Conservation (phyloP, 2,113 vertebrate species). For the Zosterops japonicus region DNA sequence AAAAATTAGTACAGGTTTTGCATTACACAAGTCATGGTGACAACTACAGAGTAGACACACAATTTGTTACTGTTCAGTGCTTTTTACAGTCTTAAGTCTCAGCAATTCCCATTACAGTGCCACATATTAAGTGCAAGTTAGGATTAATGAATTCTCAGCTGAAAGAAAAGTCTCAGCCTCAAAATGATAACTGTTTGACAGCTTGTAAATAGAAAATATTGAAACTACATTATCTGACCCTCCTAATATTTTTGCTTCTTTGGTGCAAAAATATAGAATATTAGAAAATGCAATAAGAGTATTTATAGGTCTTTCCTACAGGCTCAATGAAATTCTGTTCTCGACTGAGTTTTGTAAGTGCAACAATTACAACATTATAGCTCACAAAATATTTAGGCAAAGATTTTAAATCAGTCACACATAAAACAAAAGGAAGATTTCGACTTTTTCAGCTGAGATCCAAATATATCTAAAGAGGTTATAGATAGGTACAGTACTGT, state of each 20-base stretch:
- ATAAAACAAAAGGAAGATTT: neutral
- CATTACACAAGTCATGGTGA: neutral
- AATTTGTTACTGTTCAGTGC: neutral
- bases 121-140: neutral
- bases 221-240: neutral
- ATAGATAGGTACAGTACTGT: neutral
- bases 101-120: neutral
- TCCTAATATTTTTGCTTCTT: neutral
- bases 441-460: neutral
- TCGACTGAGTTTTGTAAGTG: neutral
- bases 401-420: neutral
- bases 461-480: neutral
- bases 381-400: neutral
- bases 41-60: neutral
- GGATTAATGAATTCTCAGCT: neutral
- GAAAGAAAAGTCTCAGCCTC: neutral
- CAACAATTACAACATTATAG: neutral
- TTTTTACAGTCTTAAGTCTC: neutral
- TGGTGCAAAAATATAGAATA: neutral
- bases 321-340: neutral
- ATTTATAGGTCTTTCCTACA: neutral
- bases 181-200: neutral
- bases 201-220: neutral
- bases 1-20: neutral
- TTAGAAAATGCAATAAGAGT: neutral